Conservation (phyloP, 2,888 invertebrate species). For the Pasiphila rectangulata region DNA sequence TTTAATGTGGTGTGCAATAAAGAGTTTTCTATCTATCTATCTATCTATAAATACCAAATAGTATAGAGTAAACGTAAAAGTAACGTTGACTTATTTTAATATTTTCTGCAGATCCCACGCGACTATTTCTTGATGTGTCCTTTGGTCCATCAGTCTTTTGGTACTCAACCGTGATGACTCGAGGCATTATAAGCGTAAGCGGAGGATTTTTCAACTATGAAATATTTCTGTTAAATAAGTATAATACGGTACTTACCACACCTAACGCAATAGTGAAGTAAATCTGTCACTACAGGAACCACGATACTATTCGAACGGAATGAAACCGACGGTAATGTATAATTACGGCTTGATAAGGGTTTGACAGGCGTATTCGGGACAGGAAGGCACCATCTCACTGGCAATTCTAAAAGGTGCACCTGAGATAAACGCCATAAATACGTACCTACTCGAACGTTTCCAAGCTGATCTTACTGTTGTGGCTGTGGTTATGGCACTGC, state of each 20-base stretch:
- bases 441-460: conserved; percentile 33
- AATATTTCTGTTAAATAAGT: background rate
- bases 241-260: background rate
- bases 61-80: too few relatives aligned
- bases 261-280: conserved; percentile 20
- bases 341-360: conserved; percentile 77
- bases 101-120: too few relatives aligned
- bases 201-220: too few relatives aligned
- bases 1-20: too few relatives aligned
- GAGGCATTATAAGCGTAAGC: too few relatives aligned
- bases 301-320: conserved; percentile 54
- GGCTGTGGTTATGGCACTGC: conserved; percentile 9
- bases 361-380: conserved; percentile 75
- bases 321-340: conserved; percentile 75
- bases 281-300: conserved; percentile 52
- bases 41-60: too few relatives aligned
- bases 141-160: too few relatives aligned
- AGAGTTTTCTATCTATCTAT: too few relatives aligned
- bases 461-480: conserved; percentile 30
- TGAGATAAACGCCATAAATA: conserved; percentile 51
- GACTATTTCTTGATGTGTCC: too few relatives aligned
- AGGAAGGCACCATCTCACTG: conserved; percentile 60
- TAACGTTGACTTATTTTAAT: too few relatives aligned
- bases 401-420: conserved; percentile 62
- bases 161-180: too few relatives aligned